These are phyloP conservation scores for Circaetus cinerascens DNA, from an alignment of 2,113 vertebrate genomes.

Conservation along the genomic window DNA sequence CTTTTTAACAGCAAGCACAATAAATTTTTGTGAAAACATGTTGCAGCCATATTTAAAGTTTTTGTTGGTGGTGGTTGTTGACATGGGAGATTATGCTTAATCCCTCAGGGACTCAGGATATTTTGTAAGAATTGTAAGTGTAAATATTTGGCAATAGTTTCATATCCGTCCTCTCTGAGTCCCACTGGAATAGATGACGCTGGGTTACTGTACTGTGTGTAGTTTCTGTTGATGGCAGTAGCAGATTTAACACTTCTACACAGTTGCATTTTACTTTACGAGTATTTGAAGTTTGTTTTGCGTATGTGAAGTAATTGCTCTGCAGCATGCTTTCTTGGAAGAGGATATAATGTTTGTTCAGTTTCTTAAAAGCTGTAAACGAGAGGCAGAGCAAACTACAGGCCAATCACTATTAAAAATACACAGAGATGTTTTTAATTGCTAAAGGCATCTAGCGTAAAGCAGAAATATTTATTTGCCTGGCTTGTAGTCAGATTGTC, in stretches of 20 bases:
- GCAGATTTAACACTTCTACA: constrained; percentile 38
- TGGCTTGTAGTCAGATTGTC: background rate
- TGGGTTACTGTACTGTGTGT: background rate
- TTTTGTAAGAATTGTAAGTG: constrained; percentile 64
- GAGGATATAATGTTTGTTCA: background rate
- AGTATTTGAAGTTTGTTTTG: constrained; percentile 12
- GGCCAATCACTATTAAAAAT: background rate
- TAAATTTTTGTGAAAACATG: constrained; percentile 11
- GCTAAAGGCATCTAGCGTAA: background rate
- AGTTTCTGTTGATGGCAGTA: constrained; percentile 16
- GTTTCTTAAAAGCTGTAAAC: background rate
- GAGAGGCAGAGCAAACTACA: background rate
- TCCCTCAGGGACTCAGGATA: constrained; percentile 37
- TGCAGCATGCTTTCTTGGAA: background rate
- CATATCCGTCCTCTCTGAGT: background rate
- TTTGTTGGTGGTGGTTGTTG: constrained; percentile 38
- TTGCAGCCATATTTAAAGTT: constrained; percentile 22
- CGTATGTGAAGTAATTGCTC: background rate
- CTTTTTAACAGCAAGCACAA: background rate
- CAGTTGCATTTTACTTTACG: background rate
- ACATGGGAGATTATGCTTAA: constrained; percentile 57
- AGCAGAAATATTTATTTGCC: constrained; percentile 23
- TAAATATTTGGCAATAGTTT: constrained; percentile 65
- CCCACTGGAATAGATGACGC: constrained; percentile 8
- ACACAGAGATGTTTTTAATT: background rate